These are phyloP conservation scores for Actias luna DNA, from an alignment of 2,888 invertebrate genomes.

Conservation along the genomic window DNA sequence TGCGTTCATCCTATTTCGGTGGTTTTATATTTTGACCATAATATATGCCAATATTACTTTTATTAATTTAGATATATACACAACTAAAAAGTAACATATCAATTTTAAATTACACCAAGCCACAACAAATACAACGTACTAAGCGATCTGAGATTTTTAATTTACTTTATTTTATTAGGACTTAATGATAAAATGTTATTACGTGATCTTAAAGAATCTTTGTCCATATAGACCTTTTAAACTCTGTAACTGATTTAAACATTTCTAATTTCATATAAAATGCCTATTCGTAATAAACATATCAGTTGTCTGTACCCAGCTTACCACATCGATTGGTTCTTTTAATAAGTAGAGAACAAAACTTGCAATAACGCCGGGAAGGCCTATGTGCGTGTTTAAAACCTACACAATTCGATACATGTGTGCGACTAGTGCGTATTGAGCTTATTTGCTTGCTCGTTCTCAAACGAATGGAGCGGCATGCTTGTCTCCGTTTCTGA, in stretches of 20 bases:
- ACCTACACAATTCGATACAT: conserved; percentile 28
- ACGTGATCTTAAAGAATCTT: no score
- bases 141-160: no score
- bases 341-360: conserved; percentile 26
- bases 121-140: no score
- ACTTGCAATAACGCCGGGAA: conserved; percentile 25
- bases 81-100: not conserved
- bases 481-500: conserved; percentile 77
- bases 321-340: not conserved
- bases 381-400: conserved; percentile 18
- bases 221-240: no score
- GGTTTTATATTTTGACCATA: conserved; percentile 4
- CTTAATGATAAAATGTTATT: no score
- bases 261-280: not conserved
- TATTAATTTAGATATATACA: not conserved
- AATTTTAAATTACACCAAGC: no score
- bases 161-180: not conserved
- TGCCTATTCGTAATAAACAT: conserved; percentile 1
- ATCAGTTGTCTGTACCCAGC: not conserved
- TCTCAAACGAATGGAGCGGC: conserved; percentile 64
- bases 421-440: conserved; percentile 61
- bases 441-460: conserved; percentile 69
- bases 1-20: conserved; percentile 15
- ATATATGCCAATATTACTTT: not conserved
- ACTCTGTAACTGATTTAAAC: not conserved